Base-by-base conservation (phyloP, 2,888 invertebrate genomes). In the Lypha dubia region DNA sequence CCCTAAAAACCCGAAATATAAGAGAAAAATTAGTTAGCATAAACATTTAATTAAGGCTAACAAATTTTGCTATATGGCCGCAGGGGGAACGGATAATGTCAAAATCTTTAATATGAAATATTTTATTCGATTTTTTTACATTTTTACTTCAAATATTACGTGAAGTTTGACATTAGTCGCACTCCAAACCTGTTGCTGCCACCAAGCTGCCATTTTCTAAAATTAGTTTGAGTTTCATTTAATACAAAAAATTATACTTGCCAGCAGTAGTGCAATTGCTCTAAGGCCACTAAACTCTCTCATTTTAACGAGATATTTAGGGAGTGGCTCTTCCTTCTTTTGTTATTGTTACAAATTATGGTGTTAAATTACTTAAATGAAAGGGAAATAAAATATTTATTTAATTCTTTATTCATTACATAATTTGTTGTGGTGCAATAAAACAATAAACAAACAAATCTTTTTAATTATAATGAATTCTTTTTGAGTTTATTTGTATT, bases 201-300 rank as follows among this genome's bases (percentile, higher is more conserved):
- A 28, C 2, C 5, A 4, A 2, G 28, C 28, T 28, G 28, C 28
- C 28, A 28, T 5, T 5, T 28, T 28, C 3, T 28, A 28, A 28
- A 28, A 28, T 28, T 28, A 28, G 5, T 28, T 28, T 5, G 28
- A 2, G 3, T 28, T 28, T 4, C 28, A 28, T 1, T 3, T 15
- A 24, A n/a, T n/a, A 44, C 3, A 7, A 9, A 7, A 9, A 44
- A 5, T 11, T 49, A 0, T 46, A 85, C 87, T 86, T 76, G 87
- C 87, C 87, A 88, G 85, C 85, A 88, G 56, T 35, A 80, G 56
- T 35, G 79, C 58, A 51, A 63, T 70, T 65, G 85, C 79, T 62
- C 68, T 62, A 32, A 84, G 68, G 51, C 83, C 74, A 60, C 83
- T 62, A 49, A 60, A 44, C 46, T 83, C 49, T 60, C 75, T 73